Evolutionary conservation across 2,888 invertebrate species (phyloP).

Genomic region (Geophilus truncorum): DNA sequence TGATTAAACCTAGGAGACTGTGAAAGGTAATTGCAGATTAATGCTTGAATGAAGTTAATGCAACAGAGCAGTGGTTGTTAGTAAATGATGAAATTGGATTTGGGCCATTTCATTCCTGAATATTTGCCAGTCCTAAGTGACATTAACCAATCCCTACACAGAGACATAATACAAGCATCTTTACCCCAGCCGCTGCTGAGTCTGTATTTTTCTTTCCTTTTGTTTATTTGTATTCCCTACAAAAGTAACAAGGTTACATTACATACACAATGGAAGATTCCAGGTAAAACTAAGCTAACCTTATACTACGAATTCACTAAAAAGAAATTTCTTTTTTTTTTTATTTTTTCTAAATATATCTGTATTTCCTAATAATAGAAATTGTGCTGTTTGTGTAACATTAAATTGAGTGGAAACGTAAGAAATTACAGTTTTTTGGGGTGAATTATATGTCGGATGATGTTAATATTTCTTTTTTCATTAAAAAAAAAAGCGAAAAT

Average conservation of each 20-base stretch:
- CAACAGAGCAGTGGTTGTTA: neutral
- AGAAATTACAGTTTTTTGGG: neutral
- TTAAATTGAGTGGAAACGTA: neutral
- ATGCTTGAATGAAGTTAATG: neutral
- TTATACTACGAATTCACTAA: too few relatives aligned
- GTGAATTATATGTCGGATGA: neutral
- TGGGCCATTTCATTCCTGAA: slow-evolving; percentile 17
- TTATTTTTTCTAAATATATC: too few relatives aligned
- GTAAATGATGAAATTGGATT: slow-evolving; percentile 18
- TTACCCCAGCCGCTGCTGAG: neutral
- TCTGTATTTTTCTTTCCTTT: neutral
- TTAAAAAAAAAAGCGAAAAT: neutral
- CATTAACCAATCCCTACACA: slow-evolving; percentile 9
- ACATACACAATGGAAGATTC: neutral
- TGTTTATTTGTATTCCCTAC: neutral
- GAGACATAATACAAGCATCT: neutral
- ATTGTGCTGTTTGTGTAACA: neutral
- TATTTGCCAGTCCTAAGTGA: slow-evolving; percentile 2
- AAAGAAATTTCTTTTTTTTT: neutral
- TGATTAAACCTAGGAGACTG: neutral
- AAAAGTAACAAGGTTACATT: neutral
- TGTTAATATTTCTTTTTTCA: neutral
- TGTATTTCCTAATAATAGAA: neutral
- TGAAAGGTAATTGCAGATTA: neutral
- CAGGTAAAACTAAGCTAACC: neutral